phyloP scores from a whole-genome alignment of 2,113 vertebrate species.

The Erythrocercus mccallii region DNA sequence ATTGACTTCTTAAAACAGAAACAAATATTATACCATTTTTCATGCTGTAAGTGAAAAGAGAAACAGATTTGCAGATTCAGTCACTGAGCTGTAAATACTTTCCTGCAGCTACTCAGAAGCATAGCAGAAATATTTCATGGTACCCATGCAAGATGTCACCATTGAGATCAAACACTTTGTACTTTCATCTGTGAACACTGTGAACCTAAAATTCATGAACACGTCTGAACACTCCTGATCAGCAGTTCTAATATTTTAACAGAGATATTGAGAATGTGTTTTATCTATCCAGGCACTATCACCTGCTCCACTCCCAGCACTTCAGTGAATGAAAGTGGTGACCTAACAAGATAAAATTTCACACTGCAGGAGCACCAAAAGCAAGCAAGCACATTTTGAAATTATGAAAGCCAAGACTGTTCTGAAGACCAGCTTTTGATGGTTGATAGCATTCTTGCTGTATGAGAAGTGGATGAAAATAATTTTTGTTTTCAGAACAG shows the following conservation, averaged over 20 bases:
- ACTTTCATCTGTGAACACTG: constrained; percentile 48
- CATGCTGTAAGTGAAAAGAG: neutral
- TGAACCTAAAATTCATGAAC: constrained; percentile 7
- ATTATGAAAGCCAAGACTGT: neutral
- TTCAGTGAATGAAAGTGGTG: neutral
- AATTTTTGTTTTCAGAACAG: neutral
- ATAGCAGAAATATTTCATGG: neutral
- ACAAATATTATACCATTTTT: constrained; percentile 16
- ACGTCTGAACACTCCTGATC: neutral
- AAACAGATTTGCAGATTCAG: constrained; percentile 13
- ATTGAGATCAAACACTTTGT: neutral
- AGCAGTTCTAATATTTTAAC: constrained; percentile 25
- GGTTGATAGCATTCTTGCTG: neutral
- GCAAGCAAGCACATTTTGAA: neutral
- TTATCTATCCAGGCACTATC: constrained; percentile 9
- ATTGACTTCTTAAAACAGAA: constrained; percentile 4
- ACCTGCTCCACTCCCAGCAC: neutral
- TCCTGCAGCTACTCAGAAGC: neutral
- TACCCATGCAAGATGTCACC: constrained; percentile 21
- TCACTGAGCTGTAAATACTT: constrained; percentile 31
- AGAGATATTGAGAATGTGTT: neutral
- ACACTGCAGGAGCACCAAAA: neutral
- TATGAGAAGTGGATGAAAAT: neutral
- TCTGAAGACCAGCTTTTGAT: neutral
- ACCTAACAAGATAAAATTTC: neutral